Conservation (phyloP, 2,888 invertebrate species). For the Dryococelus australis region DNA sequence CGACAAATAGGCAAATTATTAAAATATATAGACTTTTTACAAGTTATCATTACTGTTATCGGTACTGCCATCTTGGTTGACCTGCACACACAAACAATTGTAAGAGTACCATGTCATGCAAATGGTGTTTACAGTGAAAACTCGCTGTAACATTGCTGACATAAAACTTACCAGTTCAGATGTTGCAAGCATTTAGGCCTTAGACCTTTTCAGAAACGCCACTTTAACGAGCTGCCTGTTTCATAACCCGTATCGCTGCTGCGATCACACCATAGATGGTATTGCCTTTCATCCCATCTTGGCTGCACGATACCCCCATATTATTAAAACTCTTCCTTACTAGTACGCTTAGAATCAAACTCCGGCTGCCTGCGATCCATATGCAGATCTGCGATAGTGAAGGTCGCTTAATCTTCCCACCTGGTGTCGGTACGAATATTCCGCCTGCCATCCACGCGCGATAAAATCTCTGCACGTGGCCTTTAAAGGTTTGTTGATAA, state of each 20-base stretch:
- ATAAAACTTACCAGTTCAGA: too few species aligned
- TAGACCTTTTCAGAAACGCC: too few species aligned
- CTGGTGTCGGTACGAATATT: background rate
- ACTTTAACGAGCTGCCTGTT: too few species aligned
- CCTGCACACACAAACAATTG: too few species aligned
- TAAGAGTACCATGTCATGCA: too few species aligned
- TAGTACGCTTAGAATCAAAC: background rate
- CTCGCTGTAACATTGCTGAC: too few species aligned
- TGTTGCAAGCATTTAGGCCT: too few species aligned
- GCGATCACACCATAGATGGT: background rate
- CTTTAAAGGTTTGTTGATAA: slow-evolving; percentile 5
- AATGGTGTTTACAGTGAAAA: too few species aligned
- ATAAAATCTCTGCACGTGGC: background rate
- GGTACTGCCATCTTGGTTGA: too few species aligned
- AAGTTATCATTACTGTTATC: too few species aligned
- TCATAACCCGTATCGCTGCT: background rate
- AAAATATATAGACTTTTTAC: too few species aligned
- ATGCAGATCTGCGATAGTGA: background rate
- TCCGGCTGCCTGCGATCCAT: background rate
- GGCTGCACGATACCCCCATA: background rate
- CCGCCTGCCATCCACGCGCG: background rate
- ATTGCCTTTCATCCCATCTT: background rate
- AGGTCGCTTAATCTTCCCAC: background rate
- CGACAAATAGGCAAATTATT: too few species aligned
- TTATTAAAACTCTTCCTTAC: background rate